Base-by-base conservation (phyloP, 2,113 vertebrate genomes). In the Actinemys pallida region DNA sequence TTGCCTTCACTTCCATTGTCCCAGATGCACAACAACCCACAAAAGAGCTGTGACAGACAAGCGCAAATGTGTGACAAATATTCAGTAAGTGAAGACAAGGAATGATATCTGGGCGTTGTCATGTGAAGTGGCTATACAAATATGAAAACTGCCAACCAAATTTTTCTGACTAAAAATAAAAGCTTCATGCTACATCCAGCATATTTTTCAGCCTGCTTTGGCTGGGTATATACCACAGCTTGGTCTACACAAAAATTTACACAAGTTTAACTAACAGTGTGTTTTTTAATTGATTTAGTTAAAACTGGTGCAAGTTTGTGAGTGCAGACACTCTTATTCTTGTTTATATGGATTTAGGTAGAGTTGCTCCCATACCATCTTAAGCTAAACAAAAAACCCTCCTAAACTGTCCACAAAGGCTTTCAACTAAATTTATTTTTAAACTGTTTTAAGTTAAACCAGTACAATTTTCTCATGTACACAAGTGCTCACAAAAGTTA, bases 31-130 rank as follows among this genome's bases (percentile, higher is more conserved):
- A 83, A 20, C 3, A 75, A 49, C 8, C 5, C 85, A 56, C 72
- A 96, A 90, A 95, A 83, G 35, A 83, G 78, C 25, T 53, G 75
- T 11, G 17, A 57, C 90, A 95, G 80, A 91, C 2, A 27, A 79
- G 39, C 1, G 69, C 57, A 50, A 3, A 50, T 0, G 8, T 5
- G 1, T 45, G 17, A 13, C 16, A 72, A 10, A 0, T 27, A 72
- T 0, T 20, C 19, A 80, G 39, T 2, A 5, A 88, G 3, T 31
- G 80, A 89, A 90, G 12, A 56, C 42, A 90, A 93, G 22, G 86
- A 88, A 45, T 5, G 31, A 25, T 14, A 14, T 17, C 14, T 49
- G 69, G 35, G 47, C 29, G 10, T 27, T 81, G 42, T 16, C 16
- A 20, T 57, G 2, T 1, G 1, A 0, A 1, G 10, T 50, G 10